phyloP scores from a whole-genome alignment of 1,140 invertebrate species.

The Trissolcus basalis region DNA sequence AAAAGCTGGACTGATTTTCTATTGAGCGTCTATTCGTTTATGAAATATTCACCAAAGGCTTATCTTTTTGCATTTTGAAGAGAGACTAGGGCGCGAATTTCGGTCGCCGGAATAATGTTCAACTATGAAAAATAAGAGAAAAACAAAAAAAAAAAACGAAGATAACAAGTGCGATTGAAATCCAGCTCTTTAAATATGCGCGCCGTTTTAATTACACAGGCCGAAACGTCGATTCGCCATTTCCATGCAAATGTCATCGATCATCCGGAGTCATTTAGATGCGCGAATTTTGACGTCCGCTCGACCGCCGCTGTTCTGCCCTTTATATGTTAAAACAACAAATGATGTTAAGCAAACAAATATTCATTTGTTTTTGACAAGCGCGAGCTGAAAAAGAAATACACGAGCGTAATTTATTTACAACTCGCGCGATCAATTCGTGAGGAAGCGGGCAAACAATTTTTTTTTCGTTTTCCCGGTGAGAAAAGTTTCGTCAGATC shows the following conservation, averaged over 20 bases:
- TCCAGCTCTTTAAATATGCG: constrained; percentile 61
- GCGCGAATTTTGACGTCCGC: constrained; percentile 48
- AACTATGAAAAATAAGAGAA: constrained; percentile 11
- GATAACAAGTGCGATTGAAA: background rate
- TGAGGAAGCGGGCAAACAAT: too few relatives aligned
- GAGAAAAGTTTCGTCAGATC: too few relatives aligned
- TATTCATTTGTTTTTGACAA: too few relatives aligned
- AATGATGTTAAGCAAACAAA: too few relatives aligned
- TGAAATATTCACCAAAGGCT: constrained; percentile 69
- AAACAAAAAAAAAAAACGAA: background rate
- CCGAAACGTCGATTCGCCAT: constrained; percentile 64
- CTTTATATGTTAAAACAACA: constrained; percentile 14
- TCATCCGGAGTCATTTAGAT: constrained; percentile 44
- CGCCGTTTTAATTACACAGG: constrained; percentile 67
- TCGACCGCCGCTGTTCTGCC: constrained; percentile 10
- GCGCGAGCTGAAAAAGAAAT: too few relatives aligned
- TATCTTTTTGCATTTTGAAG: constrained; percentile 37
- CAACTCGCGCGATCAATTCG: too few relatives aligned
- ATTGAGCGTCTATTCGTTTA: constrained; percentile 74
- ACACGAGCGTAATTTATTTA: too few relatives aligned
- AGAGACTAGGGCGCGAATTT: constrained; percentile 20
- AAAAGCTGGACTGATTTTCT: constrained; percentile 66
- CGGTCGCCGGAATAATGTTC: background rate
- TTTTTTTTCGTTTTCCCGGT: too few relatives aligned
- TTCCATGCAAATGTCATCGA: constrained; percentile 64